Percentiles rank a stretch among this genome's conserved stretches.
Conservation (phyloP, 2,797 vertebrate species). For the Microchirus variegatus region DNA sequence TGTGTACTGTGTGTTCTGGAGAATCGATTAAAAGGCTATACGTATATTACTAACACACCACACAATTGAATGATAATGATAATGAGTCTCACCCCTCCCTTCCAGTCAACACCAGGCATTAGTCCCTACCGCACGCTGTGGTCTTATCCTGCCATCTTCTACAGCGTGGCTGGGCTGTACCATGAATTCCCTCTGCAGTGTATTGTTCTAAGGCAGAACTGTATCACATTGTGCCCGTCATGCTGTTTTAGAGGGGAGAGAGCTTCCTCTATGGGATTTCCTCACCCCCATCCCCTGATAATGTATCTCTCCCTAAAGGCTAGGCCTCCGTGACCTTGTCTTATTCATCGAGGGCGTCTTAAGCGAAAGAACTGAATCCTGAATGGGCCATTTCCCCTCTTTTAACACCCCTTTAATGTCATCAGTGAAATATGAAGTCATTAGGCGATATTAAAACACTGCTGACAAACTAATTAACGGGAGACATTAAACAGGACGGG, state of each 20-base stretch:
- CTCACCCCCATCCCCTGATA: slow-evolving; percentile 72
- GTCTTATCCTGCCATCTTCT: slow-evolving; percentile 62
- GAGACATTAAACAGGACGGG: slow-evolving; percentile 99
- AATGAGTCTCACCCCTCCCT: slow-evolving; percentile 14
- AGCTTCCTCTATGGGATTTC: slow-evolving; percentile 78
- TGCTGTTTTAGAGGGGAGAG: slow-evolving; percentile 79
- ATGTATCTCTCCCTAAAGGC: slow-evolving; percentile 80
- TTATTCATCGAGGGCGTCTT: slow-evolving; percentile 78
- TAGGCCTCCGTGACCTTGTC: slow-evolving; percentile 79
- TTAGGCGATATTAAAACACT: slow-evolving; percentile 99
- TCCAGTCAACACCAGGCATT: slow-evolving; percentile 35
- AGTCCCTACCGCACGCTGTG: slow-evolving; percentile 48
- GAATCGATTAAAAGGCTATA: background rate
- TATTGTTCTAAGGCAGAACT: slow-evolving; percentile 77
- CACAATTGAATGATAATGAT: slow-evolving; percentile 13
- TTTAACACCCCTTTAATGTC: slow-evolving; percentile 98
- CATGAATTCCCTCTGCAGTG: slow-evolving; percentile 70
- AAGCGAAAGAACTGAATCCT: slow-evolving; percentile 79
- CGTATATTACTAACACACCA: background rate
- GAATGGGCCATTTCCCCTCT: slow-evolving; percentile 98
- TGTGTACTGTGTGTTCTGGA: background rate
- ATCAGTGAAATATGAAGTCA: slow-evolving; percentile 99
- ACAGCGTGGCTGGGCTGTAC: slow-evolving; percentile 64
- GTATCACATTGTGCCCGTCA: slow-evolving; percentile 83
- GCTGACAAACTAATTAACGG: slow-evolving; percentile 99